phyloP scores from a whole-genome alignment of 2,888 invertebrate genomes.

The Yponomeuta sedellus region DNA sequence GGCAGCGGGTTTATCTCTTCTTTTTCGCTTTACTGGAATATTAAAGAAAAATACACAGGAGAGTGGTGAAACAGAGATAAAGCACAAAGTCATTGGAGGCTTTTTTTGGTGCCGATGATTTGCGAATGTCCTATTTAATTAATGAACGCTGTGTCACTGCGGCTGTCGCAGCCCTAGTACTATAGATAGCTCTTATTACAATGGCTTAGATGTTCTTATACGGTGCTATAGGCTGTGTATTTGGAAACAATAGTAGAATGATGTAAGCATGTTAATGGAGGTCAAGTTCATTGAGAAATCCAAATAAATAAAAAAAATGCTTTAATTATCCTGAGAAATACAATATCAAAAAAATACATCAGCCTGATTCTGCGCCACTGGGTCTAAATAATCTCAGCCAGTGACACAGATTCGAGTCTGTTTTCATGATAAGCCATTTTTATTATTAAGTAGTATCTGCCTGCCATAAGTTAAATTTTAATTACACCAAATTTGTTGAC shows the following conservation, averaged over 20 bases:
- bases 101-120: slow-evolving; percentile 44
- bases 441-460: too few species aligned
- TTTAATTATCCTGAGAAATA: too few species aligned
- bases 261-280: neutral
- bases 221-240: neutral
- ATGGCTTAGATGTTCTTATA: neutral
- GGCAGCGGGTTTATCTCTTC: too few species aligned
- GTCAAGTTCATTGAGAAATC: too few species aligned
- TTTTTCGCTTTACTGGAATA: neutral
- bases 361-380: too few species aligned
- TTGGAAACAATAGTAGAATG: neutral
- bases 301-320: too few species aligned
- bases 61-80: neutral
- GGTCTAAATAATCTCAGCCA: too few species aligned
- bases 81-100: neutral
- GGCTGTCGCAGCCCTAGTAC: neutral
- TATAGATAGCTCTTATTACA: neutral
- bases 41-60: neutral
- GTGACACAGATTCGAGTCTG: too few species aligned
- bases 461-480: too few species aligned
- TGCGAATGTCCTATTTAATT: slow-evolving; percentile 50
- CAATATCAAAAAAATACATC: too few species aligned
- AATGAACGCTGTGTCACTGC: slow-evolving; percentile 59
- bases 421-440: too few species aligned
- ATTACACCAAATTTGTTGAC: too few species aligned